Base-by-base conservation (phyloP, 1,140 invertebrate species). In the Aporrectodea caliginosa region DNA sequence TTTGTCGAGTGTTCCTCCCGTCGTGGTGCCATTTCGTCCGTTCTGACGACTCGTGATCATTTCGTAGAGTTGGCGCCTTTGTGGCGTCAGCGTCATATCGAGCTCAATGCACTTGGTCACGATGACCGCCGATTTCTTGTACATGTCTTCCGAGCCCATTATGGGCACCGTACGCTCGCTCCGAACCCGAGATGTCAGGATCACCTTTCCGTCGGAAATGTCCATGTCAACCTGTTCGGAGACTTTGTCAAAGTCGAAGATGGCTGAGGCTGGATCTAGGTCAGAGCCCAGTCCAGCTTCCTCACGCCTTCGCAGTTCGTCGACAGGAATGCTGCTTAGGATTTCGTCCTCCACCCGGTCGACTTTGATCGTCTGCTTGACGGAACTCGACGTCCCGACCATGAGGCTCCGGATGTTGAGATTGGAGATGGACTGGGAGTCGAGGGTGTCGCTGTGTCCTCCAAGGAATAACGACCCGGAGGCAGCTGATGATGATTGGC, bases 71-170 rank as follows among this genome's bases (percentile, higher is more conserved):
- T 84, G 84, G 27, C 85, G 79, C 27, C 85, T 82, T 79, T 87
- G 84, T 72, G 85, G 85, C 35, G 84, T 87, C 34, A 86, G 85
- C 30, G 33, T 78, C 27, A 88, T 82, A 78, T 88, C 86, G 30
- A 88, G 85, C 77, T 88, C 86, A 69, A 87, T 87, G 29, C 84
- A 81, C 27, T 86, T 75, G 22, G 87, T 88, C 6, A 88, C 85
- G 72, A 87, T 86, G 22, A 86, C 87, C 35, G 85, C 83, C 29
- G 83, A 86, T 80, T 87, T 88, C n/a, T 85, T 80, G 86, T 85
- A 88, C 14, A 87, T 84, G 79, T 88, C 85, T 70, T 85, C 84
- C 76, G 85, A 84, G 29, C 82, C 83, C 75, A 86, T 83, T 34
- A 86, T 84, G 2, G 87, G 87, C 1, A 85, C 83, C 35, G 86